Base-by-base conservation (phyloP, 2,113 vertebrate genomes). In the Gila orcuttii region DNA sequence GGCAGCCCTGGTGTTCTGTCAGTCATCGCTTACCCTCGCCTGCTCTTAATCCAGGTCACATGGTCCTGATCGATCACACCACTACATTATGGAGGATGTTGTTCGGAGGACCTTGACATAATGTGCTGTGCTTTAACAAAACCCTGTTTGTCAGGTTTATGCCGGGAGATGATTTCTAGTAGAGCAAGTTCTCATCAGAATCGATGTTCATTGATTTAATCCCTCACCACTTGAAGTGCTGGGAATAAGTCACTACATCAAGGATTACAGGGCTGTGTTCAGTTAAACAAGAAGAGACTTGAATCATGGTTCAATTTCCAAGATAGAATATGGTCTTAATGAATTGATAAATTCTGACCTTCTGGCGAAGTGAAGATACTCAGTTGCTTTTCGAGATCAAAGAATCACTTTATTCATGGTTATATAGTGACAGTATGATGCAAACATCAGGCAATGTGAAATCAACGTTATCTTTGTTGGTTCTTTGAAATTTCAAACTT, bases 51-150 rank as follows among this genome's bases (percentile, higher is more conserved):
- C 81, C 66, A 23, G 66, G 15, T 42, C 68, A 83, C 81, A 33
- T 83, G 50, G 11, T 73, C 81, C 17, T 73, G 47, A 83, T 83
- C 50, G 81, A 83, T 83, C 33, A 2, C 23, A 6, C 28, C 52
- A 59, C 66, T 83, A 83, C 28, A 83, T 83, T 83, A 83, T 83
- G 23, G 81, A 83, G 12, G 50, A 28, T 55, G 50, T 83, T 83
- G 81, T 83, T 73, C 23, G 21, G 50, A 42, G 50, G 81, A 83
- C 81, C 81, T 83, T 83, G 81, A 73, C 47, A 42, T 59, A 73
- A 71, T 83, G 23, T 57, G 25, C 50, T 17, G 68, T 28, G 33
- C 66, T 57, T 82, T 73, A 83, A 83, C 81, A 83, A 59, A 83
- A 6, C 6, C 33, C n/a, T 19, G 68, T 55, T 36, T 59, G 50